Evolutionary conservation across 2,888 invertebrate genomes (phyloP), one percentile per base, ranked within the genome.

Genomic region (Plagiodera versicolora): DNA sequence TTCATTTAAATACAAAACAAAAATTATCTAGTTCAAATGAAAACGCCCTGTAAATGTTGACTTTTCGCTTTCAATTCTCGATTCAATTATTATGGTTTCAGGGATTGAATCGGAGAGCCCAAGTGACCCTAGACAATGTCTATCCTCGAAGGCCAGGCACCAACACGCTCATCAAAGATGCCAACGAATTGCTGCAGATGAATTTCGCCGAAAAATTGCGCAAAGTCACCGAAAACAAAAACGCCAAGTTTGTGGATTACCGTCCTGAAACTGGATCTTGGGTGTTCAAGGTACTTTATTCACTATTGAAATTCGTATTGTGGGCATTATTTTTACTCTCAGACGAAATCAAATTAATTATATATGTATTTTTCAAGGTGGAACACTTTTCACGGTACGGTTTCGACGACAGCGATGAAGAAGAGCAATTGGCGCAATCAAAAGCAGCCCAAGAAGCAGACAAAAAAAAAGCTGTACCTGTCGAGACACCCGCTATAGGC

Each of bases 361-460:
- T n/a, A n/a, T n/a, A n/a, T n/a, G n/a, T n/a, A n/a, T n/a, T n/a
- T n/a, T n/a, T 98, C 81, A 87, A 91, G 78, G 93, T 94, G 48
- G 91, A 94, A 58, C 97, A 97, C 80, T 97, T 97, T 80, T 95
- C 96, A 14, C 96, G 95, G 75, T 98, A 97, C 77, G 94, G 94
- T 0, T 76, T 75, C 52, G 89, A 88, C 9, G 96, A 96, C 67
- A 92, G 93, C 0, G 95, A 95, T 65, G 96, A 96, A 60, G 94
- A 94, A 2, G 39, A 39, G 39, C 39, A 39, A 44, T 56, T 56
- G 4, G 71, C 70, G 6, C 66, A 67, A 24, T 58, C 24, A 17
- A 54, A 48, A n/a, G 57, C 52, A 6, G 48, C 53, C 44, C 17
- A 47, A 30, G 58, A 56, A 2, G 35, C n/a, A 0, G 63, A 55